phyloP scores from a whole-genome alignment of 2,113 vertebrate genomes.

The Catharus minimus region DNA sequence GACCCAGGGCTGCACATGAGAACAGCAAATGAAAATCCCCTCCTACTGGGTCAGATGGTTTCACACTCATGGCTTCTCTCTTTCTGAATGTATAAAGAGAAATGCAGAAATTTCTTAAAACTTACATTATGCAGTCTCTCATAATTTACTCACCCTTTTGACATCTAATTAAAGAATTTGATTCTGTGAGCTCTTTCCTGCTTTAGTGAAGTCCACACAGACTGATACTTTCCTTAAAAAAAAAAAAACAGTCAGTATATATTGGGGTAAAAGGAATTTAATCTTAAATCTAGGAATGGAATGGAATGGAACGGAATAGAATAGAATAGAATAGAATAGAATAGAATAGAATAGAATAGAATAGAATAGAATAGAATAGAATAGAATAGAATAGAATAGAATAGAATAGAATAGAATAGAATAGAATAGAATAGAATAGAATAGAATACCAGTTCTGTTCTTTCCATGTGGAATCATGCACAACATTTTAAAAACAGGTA shows the following conservation, averaged over 20 bases:
- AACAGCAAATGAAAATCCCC: not conserved
- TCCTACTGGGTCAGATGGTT: not conserved
- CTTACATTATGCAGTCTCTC: not conserved
- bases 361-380: not conserved
- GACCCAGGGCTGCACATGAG: not conserved
- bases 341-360: not conserved
- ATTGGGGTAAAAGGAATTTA: not conserved
- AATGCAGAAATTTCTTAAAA: not conserved
- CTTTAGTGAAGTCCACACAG: not conserved
- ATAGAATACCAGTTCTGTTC: not conserved
- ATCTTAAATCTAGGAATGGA: not conserved
- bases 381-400: not conserved
- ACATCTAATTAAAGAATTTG: not conserved
- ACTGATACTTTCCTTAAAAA: not conserved
- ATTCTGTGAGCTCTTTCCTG: not conserved
- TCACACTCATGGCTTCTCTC: not conserved
- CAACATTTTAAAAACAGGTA: not conserved
- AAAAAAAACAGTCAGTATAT: not conserved
- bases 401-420: too few relatives aligned
- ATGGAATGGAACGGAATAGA: too few relatives aligned
- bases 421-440: not conserved
- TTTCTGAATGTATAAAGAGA: not conserved
- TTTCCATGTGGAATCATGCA: not conserved
- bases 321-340: not conserved
- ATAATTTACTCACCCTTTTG: not conserved